Evolutionary conservation across 2,888 invertebrate genomes (phyloP), one percentile per base, ranked within the genome.

Genomic region (Tanytarsus gracilentus): DNA sequence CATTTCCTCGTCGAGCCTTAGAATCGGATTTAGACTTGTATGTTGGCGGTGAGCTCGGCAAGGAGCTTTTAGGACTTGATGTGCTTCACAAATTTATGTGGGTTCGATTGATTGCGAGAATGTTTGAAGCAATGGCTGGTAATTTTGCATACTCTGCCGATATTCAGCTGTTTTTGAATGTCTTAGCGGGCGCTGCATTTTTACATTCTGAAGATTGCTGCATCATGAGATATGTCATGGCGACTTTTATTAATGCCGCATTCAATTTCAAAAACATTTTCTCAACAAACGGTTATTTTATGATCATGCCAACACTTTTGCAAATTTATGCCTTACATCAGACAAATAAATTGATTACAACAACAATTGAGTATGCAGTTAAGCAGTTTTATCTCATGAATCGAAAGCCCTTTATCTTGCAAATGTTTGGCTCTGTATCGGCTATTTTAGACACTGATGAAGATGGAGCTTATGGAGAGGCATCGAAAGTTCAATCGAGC

Each of bases 231-330:
- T 92, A 93, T 70, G 96, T 97, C 21, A 89, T 96, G 74, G 96
- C 98, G 0, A 95, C 96, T 0, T 97, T 94, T 68, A 94, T 99
- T 63, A 98, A 98, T 72, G 96, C 95, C 0, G 93, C 94, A 0
- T 92, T 93, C 67, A 96, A 98, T 75, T 99, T 99, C 73, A 98
- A 97, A 75, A 97, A 96, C 70, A 94, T 99, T 64, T 99, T 99
- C 73, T 94, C 97, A 1, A 93, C 92, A 9, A 97, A 96, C 70
- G 97, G 97, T 81, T 99, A 97, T 71, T 79, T 98, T 60, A 78
- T 97, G 66, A 96, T 99, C 65, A 97, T 99, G 91, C 99, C 99
- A 21, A 96, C 98, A 0, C 75, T 99, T 25, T 76, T 99, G 51
- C 90, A 96, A 76, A 50, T 60, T 61, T 99, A 99, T 75, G 94